Evolutionary conservation across 2,888 invertebrate species (phyloP).

Genomic region (Nematopogon swammerdamellus): DNA sequence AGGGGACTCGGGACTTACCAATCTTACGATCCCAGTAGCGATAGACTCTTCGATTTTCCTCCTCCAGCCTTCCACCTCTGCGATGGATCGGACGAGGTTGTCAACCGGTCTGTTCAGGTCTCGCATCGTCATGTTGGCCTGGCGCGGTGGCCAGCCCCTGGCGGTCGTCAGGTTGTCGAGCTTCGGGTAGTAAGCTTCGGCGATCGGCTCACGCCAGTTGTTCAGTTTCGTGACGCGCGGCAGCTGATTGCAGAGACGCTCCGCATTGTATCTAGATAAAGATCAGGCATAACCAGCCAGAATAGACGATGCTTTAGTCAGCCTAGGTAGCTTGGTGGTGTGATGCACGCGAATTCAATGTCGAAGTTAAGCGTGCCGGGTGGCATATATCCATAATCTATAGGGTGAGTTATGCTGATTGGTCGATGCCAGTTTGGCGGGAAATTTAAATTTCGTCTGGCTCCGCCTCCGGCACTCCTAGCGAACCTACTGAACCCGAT

Average conservation of each 20-base stretch:
- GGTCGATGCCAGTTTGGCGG: no score
- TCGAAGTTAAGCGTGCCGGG: no score
- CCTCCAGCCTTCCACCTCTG: constrained; percentile 72
- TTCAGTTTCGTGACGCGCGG: constrained; percentile 61
- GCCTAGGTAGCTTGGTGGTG: no score
- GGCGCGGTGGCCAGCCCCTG: constrained; percentile 71
- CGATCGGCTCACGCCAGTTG: constrained; percentile 66
- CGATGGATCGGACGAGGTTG: constrained; percentile 55
- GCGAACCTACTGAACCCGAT: no score
- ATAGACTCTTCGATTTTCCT: constrained; percentile 73
- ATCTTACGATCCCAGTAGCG: constrained; percentile 61
- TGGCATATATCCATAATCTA: no score
- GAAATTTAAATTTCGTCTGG: no score
- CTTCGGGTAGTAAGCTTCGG: constrained; percentile 81
- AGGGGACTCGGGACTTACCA: no score
- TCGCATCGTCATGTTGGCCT: constrained; percentile 53
- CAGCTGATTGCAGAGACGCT: constrained; percentile 70
- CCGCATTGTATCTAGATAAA: constrained; percentile 71
- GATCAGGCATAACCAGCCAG: no score
- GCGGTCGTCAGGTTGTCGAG: constrained; percentile 68
- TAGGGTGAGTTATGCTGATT: no score
- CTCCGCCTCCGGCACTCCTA: no score
- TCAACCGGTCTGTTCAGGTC: constrained; percentile 67
- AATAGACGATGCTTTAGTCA: no score
- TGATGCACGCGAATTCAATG: no score